A percentile compares a stretch with the other conserved stretches of the same genome.
phyloP scores from a whole-genome alignment of 2,113 vertebrate species.

The human region GRCh38 chr7:54264501-54265000 shows the following conservation, averaged over 20 bases:
- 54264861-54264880: not conserved
- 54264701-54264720: not conserved
- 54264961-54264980: not conserved
- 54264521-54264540: not conserved
- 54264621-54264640: not conserved
- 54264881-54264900: not conserved
- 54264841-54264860: not conserved
- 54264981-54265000: not conserved
- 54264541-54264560: not conserved
- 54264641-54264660: not conserved
- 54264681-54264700: not conserved
- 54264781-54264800: not conserved
- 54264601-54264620: not conserved
- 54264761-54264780: not conserved
- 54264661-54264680: not conserved
- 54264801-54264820: not conserved
- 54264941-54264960: not conserved
- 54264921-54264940: not conserved
- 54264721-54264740: not conserved
- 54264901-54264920: not conserved
- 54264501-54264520: not conserved
- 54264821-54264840: not conserved
- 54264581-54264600: conserved; percentile 1
- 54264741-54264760: not conserved
- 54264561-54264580: not conserved